Conservation (phyloP, 2,113 vertebrate species). For the Bubo blakistoni region DNA sequence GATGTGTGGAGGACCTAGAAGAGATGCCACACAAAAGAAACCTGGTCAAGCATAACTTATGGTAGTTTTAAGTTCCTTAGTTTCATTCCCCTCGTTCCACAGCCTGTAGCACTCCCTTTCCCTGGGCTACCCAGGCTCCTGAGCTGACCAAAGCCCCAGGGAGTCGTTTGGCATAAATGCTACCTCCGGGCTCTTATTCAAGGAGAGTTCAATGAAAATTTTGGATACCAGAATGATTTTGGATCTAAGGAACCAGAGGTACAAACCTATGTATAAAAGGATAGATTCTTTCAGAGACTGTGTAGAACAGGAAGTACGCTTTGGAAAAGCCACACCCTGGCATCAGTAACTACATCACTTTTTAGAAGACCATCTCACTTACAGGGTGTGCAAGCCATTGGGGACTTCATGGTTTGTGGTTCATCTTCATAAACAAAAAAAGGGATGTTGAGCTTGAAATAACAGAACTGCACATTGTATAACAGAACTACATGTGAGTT, state of each 20-base stretch:
- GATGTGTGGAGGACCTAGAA: not conserved
- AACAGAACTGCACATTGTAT: not conserved
- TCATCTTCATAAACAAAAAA: not conserved
- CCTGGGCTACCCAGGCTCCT: not conserved
- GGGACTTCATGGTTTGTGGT: not conserved
- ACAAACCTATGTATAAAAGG: not conserved
- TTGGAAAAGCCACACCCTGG: not conserved
- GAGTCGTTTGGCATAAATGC: not conserved
- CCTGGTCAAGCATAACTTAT: no score
- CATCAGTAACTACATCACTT: not conserved
- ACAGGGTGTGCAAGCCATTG: not conserved
- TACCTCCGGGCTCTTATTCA: not conserved
- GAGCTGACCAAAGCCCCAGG: not conserved
- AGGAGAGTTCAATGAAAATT: not conserved
- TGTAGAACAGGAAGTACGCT: not conserved
- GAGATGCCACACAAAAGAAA: not conserved
- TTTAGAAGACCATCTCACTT: not conserved
- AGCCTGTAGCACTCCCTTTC: not conserved
- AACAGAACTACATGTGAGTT: not conserved
- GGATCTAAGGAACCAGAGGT: not conserved
- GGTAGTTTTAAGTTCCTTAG: not conserved
- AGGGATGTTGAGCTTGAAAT: not conserved
- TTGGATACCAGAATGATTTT: not conserved
- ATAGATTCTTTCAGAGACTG: not conserved
- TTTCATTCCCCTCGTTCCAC: not conserved